Percentiles rank a stretch among this genome's conserved stretches.
phyloP scores from a whole-genome alignment of 2,888 invertebrate genomes.

The Junonia oenone region DNA sequence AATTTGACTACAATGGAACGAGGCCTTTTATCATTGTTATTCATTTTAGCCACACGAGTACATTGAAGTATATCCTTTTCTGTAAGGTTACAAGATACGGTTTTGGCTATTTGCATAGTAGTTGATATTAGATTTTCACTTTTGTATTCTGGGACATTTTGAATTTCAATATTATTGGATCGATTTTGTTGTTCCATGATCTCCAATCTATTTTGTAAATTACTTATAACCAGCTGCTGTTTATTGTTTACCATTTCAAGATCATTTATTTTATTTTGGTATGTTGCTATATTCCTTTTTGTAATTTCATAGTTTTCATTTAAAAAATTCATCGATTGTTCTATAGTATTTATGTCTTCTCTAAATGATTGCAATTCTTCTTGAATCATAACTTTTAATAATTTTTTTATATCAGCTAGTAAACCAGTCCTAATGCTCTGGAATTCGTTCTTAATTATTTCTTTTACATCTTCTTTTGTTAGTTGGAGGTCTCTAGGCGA shows the following conservation, averaged over 20 bases:
- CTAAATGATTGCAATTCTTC: background rate
- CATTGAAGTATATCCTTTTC: background rate
- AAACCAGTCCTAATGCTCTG: background rate
- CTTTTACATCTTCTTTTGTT: too few species aligned
- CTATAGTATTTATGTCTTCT: background rate
- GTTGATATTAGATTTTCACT: background rate
- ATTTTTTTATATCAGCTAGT: background rate
- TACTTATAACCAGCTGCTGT: background rate
- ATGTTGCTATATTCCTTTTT: background rate
- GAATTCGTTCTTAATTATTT: background rate
- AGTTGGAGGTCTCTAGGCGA: too few species aligned
- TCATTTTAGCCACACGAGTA: background rate
- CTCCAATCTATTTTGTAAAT: background rate
- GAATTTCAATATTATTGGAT: background rate
- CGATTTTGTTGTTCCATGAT: background rate
- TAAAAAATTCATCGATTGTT: background rate
- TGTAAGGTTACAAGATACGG: background rate
- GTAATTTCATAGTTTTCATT: background rate
- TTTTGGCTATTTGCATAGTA: background rate
- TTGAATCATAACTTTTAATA: background rate
- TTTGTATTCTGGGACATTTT: background rate
- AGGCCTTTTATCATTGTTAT: background rate
- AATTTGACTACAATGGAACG: background rate
- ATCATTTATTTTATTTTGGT: background rate
- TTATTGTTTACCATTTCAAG: background rate